Percentiles rank a stretch among this genome's conserved stretches.
Conservation (phyloP, 2,113 vertebrate genomes). For the Ptyas mucosa region DNA sequence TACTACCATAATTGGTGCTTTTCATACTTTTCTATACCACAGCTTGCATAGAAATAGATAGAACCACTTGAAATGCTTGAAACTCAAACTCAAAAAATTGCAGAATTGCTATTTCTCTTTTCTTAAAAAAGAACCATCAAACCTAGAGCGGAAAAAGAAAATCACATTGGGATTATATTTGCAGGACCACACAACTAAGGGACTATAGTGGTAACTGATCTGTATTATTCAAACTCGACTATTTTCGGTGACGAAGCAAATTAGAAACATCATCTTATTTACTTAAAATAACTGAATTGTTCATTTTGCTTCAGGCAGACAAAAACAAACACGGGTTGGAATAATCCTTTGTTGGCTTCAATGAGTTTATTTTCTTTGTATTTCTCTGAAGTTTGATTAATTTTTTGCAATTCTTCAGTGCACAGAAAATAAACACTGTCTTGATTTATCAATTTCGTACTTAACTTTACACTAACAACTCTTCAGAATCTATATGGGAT, state of each 20-base stretch:
- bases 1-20: neutral
- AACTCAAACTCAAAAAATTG: neutral
- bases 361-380: conserved; percentile 28
- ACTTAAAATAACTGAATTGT: neutral
- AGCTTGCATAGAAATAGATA: neutral
- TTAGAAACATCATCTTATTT: conserved; percentile 8
- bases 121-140: neutral
- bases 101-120: neutral
- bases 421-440: conserved; percentile 28
- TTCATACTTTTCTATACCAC: neutral
- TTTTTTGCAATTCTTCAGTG: conserved; percentile 37
- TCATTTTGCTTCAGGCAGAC: neutral
- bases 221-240: neutral
- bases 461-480: conserved; percentile 48
- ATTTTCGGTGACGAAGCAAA: neutral
- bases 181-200: neutral
- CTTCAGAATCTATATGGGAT: conserved; percentile 71
- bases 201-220: neutral
- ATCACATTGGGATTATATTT: neutral
- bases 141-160: neutral
- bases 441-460: conserved; percentile 56
- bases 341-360: neutral
- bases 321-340: neutral
- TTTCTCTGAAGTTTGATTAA: conserved; percentile 28
- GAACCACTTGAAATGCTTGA: neutral